phyloP scores from a whole-genome alignment of 2,797 vertebrate species.

The Vespertilio murinus region DNA sequence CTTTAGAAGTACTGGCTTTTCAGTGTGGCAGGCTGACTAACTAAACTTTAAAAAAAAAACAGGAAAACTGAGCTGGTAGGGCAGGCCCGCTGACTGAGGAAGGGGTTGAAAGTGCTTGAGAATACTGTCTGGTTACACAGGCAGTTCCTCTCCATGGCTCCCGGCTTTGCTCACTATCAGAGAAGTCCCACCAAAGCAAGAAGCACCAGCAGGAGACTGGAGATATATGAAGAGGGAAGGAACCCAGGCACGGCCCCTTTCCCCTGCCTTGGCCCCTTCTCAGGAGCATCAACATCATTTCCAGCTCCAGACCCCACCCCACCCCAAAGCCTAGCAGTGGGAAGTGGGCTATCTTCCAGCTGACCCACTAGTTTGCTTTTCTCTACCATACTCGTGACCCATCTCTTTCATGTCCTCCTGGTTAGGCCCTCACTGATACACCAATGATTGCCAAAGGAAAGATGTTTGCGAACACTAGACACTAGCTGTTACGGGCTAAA shows the following conservation, averaged over 20 bases:
- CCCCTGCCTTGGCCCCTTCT: neutral
- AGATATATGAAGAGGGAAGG: too few relatives aligned
- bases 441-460: neutral
- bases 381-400: neutral
- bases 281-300: neutral
- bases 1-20: neutral
- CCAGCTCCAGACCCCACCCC: neutral
- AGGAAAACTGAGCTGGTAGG: neutral
- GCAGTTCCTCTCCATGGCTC: neutral
- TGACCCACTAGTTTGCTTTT: neutral
- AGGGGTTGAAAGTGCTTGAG: neutral
- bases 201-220: neutral
- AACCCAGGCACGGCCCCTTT: neutral
- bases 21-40: neutral
- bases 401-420: neutral
- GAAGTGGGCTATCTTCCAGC: neutral
- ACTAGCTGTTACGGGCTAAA: neutral
- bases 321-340: neutral
- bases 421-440: neutral
- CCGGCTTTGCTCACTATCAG: neutral
- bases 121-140: neutral
- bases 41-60: neutral
- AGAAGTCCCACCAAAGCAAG: neutral
- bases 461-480: neutral
- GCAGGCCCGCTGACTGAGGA: neutral